These are phyloP conservation scores for Hemichromis elongatus DNA, from an alignment of 2,113 vertebrate species.

Conservation along the genomic window DNA sequence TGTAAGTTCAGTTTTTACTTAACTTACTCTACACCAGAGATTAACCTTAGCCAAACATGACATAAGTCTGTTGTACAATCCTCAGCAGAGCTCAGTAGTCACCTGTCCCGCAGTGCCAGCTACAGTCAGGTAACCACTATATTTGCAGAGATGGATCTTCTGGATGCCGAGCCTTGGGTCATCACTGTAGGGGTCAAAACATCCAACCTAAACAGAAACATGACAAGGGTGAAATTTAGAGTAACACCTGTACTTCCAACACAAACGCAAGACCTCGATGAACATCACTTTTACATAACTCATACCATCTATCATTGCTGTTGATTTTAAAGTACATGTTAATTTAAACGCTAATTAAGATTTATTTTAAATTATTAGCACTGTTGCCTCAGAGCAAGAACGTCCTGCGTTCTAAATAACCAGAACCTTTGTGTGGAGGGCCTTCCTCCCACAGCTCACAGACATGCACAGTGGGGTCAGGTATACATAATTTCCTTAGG, in stretches of 20 bases:
- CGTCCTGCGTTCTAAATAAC: neutral
- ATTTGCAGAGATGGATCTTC: slow-evolving; percentile 98
- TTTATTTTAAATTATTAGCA: neutral
- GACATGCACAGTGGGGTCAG: neutral
- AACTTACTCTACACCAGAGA: neutral
- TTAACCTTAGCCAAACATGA: neutral
- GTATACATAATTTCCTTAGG: neutral
- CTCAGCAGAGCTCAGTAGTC: neutral
- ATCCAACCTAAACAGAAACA: slow-evolving; percentile 81
- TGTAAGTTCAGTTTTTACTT: neutral
- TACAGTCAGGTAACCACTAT: slow-evolving; percentile 91
- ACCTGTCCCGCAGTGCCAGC: slow-evolving; percentile 96
- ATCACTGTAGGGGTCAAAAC: slow-evolving; percentile 96
- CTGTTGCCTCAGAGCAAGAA: neutral
- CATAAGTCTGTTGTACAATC: neutral
- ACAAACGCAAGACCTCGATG: neutral
- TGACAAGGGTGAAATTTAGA: neutral
- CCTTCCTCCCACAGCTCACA: neutral
- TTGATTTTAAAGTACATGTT: neutral
- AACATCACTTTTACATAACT: neutral
- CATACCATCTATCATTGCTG: neutral
- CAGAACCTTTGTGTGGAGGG: neutral
- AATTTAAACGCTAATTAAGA: neutral
- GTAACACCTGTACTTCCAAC: neutral
- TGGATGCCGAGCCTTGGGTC: slow-evolving; percentile 95